These are phyloP conservation scores for Spodoptera frugiperda DNA, from an alignment of 1,140 invertebrate species.

Conservation along the genomic window DNA sequence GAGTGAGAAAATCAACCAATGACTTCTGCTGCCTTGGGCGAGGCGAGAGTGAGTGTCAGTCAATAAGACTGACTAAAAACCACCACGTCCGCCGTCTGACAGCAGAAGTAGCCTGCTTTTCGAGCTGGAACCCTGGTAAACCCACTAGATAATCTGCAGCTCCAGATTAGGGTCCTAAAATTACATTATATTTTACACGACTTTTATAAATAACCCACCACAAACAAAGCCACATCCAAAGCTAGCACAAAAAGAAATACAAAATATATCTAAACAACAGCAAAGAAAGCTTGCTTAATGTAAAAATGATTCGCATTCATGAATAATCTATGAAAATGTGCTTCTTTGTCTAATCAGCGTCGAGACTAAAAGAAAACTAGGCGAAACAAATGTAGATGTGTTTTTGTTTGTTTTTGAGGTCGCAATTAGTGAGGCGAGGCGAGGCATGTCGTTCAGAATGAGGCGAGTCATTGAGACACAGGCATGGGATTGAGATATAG, in stretches of 20 bases:
- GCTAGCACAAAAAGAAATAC: not conserved
- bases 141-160: no score
- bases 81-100: no score
- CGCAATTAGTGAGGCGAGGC: constrained; percentile 9
- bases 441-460: not conserved
- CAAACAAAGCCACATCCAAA: not conserved
- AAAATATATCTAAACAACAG: not conserved
- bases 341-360: constrained; percentile 40
- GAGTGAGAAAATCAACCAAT: no score
- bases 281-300: not conserved
- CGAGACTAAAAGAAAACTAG: constrained; percentile 1
- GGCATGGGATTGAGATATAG: not conserved
- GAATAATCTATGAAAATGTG: constrained; percentile 39
- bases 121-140: no score
- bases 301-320: constrained; percentile 20
- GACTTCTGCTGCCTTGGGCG: no score
- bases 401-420: constrained; percentile 1
- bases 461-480: not conserved
- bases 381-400: constrained; percentile 10
- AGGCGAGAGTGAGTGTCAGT: no score
- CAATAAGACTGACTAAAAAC: no score
- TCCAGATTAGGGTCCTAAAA: no score
- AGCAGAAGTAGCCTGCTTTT: no score
- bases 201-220: no score
- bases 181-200: no score